phyloP scores from a whole-genome alignment of 2,113 vertebrate genomes.

The Pelvicachromis taeniatus region DNA sequence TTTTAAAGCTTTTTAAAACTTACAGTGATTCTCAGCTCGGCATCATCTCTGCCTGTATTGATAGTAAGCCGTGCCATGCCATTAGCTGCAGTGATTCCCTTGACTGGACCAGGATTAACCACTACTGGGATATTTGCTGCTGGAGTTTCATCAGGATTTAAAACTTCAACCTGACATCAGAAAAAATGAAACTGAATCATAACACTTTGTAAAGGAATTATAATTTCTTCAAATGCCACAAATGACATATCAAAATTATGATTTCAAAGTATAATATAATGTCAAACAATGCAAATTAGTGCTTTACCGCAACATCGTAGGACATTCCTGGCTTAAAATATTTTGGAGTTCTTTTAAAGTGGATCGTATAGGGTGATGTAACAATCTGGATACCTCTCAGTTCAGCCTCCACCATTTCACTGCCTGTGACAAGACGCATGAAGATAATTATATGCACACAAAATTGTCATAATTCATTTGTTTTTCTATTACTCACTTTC shows the following conservation, averaged over 20 bases:
- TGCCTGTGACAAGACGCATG: conserved; percentile 67
- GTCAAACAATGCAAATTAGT: background rate
- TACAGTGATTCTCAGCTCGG: conserved; percentile 40
- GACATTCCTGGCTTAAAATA: conserved; percentile 89
- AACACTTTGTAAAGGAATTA: background rate
- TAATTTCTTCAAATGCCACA: background rate
- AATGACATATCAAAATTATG: accelerated
- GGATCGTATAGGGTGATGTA: conserved; percentile 81
- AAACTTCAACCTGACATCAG: conserved; percentile 64
- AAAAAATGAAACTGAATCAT: background rate
- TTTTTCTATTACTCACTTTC: no score
- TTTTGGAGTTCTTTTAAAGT: conserved; percentile 82
- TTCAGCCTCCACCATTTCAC: conserved; percentile 86
- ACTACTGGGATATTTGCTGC: conserved; percentile 46
- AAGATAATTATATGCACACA: background rate
- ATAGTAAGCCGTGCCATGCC: conserved; percentile 62
- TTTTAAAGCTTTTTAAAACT: background rate
- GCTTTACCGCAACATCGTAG: conserved; percentile 81
- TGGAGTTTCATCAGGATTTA: conserved; percentile 72
- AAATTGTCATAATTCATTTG: no score
- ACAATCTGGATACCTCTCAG: conserved; percentile 77
- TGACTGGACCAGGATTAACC: background rate
- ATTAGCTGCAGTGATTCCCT: background rate
- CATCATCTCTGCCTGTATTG: conserved; percentile 16
- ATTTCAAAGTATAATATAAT: accelerated